A percentile compares a stretch with the other conserved stretches of the same genome.
phyloP scores from a whole-genome alignment of 1,140 invertebrate species.

The Zaprionus capensis region DNA sequence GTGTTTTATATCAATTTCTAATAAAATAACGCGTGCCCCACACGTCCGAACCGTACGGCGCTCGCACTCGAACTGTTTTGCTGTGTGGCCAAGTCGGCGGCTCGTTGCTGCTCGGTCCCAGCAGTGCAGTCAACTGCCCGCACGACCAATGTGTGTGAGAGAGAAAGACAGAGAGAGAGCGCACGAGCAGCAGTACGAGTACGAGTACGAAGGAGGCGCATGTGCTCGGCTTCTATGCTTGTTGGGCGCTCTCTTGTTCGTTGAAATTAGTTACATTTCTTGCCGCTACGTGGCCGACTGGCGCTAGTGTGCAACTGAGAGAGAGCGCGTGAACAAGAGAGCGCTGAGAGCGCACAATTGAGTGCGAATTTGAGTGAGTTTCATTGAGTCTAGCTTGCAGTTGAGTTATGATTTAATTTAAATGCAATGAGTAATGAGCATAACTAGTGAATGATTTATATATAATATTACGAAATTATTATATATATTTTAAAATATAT shows the following conservation, averaged over 20 bases:
- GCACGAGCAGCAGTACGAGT: neutral
- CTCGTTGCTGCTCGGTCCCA: conserved; percentile 18
- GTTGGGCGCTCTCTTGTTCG: conserved; percentile 17
- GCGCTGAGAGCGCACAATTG: conserved; percentile 8
- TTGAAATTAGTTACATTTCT: conserved; percentile 39
- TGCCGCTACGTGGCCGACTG: conserved; percentile 39
- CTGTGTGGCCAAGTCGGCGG: conserved; percentile 18
- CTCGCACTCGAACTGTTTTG: conserved; percentile 77
- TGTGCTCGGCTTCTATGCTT: conserved; percentile 26
- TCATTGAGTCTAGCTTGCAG: neutral
- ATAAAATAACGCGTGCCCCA: conserved; percentile 63
- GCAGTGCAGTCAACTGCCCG: neutral
- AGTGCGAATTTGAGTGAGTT: conserved; percentile 8
- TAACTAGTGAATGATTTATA: neutral
- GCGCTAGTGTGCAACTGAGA: conserved; percentile 47
- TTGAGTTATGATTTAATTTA: neutral
- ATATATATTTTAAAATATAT: neutral
- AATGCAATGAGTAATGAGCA: neutral
- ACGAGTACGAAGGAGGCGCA: conserved; percentile 40
- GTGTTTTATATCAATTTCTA: conserved; percentile 8
- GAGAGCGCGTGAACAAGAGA: conserved; percentile 22
- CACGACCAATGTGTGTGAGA: neutral
- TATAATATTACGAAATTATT: neutral
- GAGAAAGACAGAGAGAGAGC: neutral
- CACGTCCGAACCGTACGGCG: conserved; percentile 77